These are phyloP conservation scores for Gryon sp. DNA, from an alignment of 1,140 invertebrate species.

Conservation along the genomic window DNA sequence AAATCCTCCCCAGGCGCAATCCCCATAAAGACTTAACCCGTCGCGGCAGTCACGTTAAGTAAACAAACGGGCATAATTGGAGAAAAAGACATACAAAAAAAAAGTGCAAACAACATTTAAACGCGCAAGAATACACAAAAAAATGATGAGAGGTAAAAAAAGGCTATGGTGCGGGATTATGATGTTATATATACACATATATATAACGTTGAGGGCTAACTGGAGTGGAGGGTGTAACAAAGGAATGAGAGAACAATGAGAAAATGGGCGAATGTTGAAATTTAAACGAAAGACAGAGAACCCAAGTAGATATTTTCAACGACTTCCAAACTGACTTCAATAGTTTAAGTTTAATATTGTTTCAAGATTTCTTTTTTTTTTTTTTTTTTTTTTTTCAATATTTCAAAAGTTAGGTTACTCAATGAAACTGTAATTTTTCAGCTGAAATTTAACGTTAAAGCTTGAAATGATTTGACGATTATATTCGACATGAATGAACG, in stretches of 20 bases:
- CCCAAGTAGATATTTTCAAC: slow-evolving; percentile 28
- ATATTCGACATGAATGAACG: too few relatives aligned
- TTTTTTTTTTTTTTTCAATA: too few relatives aligned
- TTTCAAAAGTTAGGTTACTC: too few relatives aligned
- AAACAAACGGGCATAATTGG: slow-evolving; percentile 49
- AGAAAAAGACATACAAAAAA: slow-evolving; percentile 47
- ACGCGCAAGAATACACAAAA: slow-evolving; percentile 16
- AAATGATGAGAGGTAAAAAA: slow-evolving; percentile 18
- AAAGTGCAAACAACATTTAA: too few relatives aligned
- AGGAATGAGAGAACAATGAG: slow-evolving; percentile 31
- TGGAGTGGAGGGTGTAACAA: slow-evolving; percentile 30
- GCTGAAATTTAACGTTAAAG: too few relatives aligned
- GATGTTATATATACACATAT: slow-evolving; percentile 42
- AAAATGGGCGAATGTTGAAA: slow-evolving; percentile 21
- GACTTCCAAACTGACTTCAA: too few relatives aligned
- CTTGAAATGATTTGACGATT: too few relatives aligned
- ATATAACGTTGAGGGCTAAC: slow-evolving; percentile 40
- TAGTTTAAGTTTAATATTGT: too few relatives aligned
- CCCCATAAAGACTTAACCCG: slow-evolving; percentile 37
- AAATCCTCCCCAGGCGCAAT: too few relatives aligned
- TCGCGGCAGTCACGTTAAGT: slow-evolving; percentile 52
- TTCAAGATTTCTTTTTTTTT: too few relatives aligned
- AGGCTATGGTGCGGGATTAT: slow-evolving; percentile 38
- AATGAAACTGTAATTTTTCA: too few relatives aligned
- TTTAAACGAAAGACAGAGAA: slow-evolving; percentile 13